Base-by-base conservation (phyloP, 1,140 invertebrate species). In the Aphelinus atriplicis region DNA sequence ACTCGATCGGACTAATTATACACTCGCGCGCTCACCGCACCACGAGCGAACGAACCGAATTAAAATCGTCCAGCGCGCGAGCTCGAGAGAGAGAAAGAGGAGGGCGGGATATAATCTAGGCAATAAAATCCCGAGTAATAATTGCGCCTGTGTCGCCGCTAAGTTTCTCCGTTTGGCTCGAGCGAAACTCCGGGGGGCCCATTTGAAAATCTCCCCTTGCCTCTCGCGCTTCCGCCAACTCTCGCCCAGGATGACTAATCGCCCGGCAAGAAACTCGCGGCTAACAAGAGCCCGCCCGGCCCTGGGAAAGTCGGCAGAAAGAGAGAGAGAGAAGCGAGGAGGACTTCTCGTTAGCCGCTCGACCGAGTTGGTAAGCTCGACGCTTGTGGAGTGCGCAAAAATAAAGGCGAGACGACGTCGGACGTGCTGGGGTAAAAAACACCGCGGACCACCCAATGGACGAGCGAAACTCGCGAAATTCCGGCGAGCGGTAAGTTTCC, bases 181-280 rank as follows among this genome's bases (percentile, higher is more conserved):
- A 50, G 50, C 62, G 50, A 63, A 60, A 60, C 60, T 71, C 10
- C 58, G 55, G 4, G 46, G 50, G 4, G 62, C 46, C 70, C 70
- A 56, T 72, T 72, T 72, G 70, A 72, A 72, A 72, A 72, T 65
- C 60, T 43, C 2, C 57, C 10, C 46, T 9, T 63, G 43, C 65
- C 2, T 7, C 3, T 26, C 42, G 42, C 6, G 45, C 9, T 62
- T 7, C 7, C 46, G 45, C 26, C 10, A 55, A 46, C 2, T n/a
- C 6, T 42, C 55, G 7, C 55, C 3, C 48, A 48, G 26, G 71
- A 73, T 73, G 71, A 73, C 71, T 73, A 73, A 73, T 73, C 64
- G 71, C 63, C 66, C 3, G 26, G 10, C 71, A 53, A 67, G 71
- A 73, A 73, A 73, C 71, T 73, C 71, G 10, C 43, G 42, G 64